Conservation (phyloP, 2,888 invertebrate genomes). For the Agelastica alni region DNA sequence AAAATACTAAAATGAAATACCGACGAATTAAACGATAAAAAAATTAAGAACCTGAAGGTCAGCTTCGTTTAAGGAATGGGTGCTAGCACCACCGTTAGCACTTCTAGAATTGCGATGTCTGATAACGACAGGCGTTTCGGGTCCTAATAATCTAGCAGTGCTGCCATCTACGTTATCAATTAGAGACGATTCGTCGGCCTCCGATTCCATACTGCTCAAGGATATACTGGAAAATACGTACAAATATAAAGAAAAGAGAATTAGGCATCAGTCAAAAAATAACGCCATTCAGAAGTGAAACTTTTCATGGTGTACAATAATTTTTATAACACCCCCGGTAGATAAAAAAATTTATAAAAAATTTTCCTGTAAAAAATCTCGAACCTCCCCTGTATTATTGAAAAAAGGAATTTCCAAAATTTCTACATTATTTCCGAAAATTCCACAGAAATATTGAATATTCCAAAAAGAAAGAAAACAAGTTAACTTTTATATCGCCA, state of each 20-base stretch:
- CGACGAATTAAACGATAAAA: neutral
- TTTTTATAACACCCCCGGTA: no score
- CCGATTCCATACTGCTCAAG: slow-evolving; percentile 82
- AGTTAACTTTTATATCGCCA: no score
- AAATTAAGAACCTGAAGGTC: slow-evolving; percentile 70
- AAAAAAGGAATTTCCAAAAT: no score
- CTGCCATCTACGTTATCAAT: slow-evolving; percentile 61
- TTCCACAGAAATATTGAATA: no score
- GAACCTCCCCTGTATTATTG: no score
- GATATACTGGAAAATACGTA: slow-evolving; percentile 62
- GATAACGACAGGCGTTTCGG: slow-evolving; percentile 57
- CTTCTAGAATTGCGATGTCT: slow-evolving; percentile 57
- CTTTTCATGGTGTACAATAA: no score
- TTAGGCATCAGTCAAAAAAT: neutral
- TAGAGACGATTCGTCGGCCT: slow-evolving; percentile 71
- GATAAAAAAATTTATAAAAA: no score
- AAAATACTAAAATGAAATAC: neutral
- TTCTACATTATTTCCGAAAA: no score
- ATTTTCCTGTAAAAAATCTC: no score
- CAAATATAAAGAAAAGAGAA: neutral
- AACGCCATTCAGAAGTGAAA: no score
- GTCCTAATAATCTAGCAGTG: slow-evolving; percentile 59
- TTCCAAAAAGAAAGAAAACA: no score
- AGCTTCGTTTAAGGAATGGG: slow-evolving; percentile 87
- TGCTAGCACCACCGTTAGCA: slow-evolving; percentile 63